phyloP scores from a whole-genome alignment of 2,797 vertebrate genomes.

The Sternarchorhynchus goeldii region DNA sequence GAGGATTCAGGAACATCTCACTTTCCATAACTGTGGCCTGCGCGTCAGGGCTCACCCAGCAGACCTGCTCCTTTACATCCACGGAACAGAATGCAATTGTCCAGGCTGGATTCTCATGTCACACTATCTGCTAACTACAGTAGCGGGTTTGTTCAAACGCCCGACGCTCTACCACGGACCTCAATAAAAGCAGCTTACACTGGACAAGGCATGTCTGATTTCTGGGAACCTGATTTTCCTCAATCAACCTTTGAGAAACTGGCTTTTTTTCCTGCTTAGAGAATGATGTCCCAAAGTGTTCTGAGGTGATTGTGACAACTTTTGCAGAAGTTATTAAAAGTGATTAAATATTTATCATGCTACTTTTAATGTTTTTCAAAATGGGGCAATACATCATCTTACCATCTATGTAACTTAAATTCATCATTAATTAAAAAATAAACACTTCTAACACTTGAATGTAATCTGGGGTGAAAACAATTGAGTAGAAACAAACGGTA shows the following conservation, averaged over 20 bases:
- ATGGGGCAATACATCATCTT: too few species aligned
- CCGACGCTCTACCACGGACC: constrained; percentile 57
- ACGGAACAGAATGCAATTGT: constrained; percentile 74
- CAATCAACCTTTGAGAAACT: constrained; percentile 31
- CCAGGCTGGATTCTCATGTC: constrained; percentile 63
- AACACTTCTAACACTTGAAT: too few species aligned
- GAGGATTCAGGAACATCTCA: constrained; percentile 56
- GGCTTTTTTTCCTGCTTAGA: background rate
- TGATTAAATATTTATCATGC: background rate
- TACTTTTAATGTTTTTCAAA: background rate
- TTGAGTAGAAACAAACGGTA: too few species aligned
- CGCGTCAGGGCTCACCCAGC: constrained; percentile 62
- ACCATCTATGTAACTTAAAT: too few species aligned
- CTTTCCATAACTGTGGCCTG: constrained; percentile 63
- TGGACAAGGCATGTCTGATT: constrained; percentile 57
- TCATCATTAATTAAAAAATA: too few species aligned
- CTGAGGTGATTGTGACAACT: constrained; percentile 12
- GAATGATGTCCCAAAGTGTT: background rate
- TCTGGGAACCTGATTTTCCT: constrained; percentile 52
- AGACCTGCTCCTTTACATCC: constrained; percentile 61
- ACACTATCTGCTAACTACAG: constrained; percentile 73
- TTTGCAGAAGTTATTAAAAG: background rate
- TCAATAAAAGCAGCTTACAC: constrained; percentile 61
- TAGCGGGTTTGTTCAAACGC: constrained; percentile 68
- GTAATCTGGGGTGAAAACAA: too few species aligned